Evolutionary conservation across 2,113 vertebrate species (phyloP).

Genomic region (Emydura subglobosa): DNA sequence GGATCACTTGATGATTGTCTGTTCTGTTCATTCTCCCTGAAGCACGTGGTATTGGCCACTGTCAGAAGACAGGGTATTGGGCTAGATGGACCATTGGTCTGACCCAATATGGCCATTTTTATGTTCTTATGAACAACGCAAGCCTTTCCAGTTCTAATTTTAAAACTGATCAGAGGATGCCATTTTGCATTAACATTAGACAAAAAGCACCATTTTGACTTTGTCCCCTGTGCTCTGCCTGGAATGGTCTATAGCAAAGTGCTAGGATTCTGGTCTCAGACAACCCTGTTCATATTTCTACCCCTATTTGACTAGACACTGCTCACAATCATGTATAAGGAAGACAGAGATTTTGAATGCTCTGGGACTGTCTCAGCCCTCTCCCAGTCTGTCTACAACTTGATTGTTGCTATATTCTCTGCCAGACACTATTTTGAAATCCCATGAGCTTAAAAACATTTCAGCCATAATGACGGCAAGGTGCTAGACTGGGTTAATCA

Average conservation of each 20-base stretch:
- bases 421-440: not conserved
- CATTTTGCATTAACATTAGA: not conserved
- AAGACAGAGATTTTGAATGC: not conserved
- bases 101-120: no score
- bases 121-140: not conserved
- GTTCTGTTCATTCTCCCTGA: no score
- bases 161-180: not conserved
- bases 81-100: no score
- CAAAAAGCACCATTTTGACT: not conserved
- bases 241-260: not conserved
- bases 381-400: not conserved
- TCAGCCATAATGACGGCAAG: not conserved
- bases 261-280: not conserved
- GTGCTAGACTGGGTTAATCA: not conserved
- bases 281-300: not conserved
- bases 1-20: no score
- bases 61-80: no score
- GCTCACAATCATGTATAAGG: not conserved
- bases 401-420: not conserved
- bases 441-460: not conserved
- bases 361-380: not conserved
- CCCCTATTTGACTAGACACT: not conserved
- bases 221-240: not conserved
- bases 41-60: no score
- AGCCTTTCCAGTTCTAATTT: not conserved